phyloP scores from a whole-genome alignment of 2,113 vertebrate genomes.

The Rallus limicola region DNA sequence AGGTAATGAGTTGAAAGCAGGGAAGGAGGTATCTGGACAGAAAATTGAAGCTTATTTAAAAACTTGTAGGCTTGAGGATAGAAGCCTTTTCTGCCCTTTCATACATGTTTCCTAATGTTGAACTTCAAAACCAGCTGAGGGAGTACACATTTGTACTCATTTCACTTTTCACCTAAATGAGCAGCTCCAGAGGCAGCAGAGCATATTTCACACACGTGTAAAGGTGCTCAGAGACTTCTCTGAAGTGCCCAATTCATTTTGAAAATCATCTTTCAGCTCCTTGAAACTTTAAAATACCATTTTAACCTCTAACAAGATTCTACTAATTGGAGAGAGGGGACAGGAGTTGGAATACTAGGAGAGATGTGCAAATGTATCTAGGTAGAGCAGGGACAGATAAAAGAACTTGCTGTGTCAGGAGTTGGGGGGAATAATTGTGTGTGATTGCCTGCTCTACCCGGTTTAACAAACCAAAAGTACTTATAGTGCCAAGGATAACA shows the following conservation, averaged over 20 bases:
- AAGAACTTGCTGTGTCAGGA: not conserved
- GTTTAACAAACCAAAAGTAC: not conserved
- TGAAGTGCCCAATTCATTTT: not conserved
- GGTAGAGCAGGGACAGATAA: not conserved
- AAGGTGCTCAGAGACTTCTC: slow-evolving; percentile 76
- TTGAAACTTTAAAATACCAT: not conserved
- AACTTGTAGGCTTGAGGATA: not conserved
- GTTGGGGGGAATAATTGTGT: not conserved
- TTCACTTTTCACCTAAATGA: not conserved
- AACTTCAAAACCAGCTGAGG: not conserved
- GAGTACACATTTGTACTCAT: not conserved
- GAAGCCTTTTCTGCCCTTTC: not conserved
- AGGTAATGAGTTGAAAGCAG: not conserved
- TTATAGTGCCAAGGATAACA: slow-evolving; percentile 79
- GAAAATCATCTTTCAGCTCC: not conserved
- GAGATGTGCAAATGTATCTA: not conserved
- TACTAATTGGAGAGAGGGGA: not conserved
- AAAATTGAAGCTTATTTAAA: not conserved
- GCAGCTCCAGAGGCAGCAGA: not conserved
- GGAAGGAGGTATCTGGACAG: not conserved
- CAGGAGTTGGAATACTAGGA: not conserved
- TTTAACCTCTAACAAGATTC: not conserved
- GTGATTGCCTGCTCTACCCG: not conserved
- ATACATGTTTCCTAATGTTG: not conserved
- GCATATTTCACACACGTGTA: rapidly evolving